These are phyloP conservation scores for Syrrhaptes paradoxus DNA, from an alignment of 2,113 vertebrate genomes.

Conservation along the genomic window DNA sequence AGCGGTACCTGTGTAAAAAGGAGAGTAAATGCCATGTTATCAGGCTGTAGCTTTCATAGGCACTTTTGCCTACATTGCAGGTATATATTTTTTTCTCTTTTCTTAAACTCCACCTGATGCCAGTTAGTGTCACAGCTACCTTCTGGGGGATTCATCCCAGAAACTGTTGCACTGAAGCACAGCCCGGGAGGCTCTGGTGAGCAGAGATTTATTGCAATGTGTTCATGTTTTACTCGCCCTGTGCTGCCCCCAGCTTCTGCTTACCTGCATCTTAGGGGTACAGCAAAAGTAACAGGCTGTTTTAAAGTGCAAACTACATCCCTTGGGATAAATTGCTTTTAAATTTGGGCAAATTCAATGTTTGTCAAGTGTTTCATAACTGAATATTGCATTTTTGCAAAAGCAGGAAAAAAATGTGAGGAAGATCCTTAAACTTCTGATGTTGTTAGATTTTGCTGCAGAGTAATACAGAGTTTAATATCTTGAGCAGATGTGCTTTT, in stretches of 20 bases:
- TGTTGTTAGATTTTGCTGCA: not conserved
- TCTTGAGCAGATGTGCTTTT: not conserved
- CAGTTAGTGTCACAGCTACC: not conserved
- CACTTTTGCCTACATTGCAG: no score
- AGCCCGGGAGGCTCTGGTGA: not conserved
- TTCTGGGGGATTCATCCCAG: not conserved
- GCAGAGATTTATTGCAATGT: not conserved
- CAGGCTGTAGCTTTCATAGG: not conserved
- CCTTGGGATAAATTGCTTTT: not conserved
- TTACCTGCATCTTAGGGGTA: not conserved
- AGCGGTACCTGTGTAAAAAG: not conserved
- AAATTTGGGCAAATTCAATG: not conserved
- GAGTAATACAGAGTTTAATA: not conserved
- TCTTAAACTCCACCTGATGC: not conserved
- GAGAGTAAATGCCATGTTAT: not conserved
- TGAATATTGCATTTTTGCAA: not conserved
- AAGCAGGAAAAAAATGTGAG: not conserved
- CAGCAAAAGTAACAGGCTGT: not conserved
- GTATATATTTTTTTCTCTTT: not conserved
- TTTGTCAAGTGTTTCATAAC: not conserved
- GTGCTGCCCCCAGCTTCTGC: not conserved
- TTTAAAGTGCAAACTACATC: not conserved
- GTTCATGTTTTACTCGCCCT: not conserved
- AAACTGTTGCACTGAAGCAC: fast-evolving
- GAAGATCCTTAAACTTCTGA: not conserved